Base-by-base conservation (phyloP, 2,113 vertebrate species). In the Calonectris borealis region DNA sequence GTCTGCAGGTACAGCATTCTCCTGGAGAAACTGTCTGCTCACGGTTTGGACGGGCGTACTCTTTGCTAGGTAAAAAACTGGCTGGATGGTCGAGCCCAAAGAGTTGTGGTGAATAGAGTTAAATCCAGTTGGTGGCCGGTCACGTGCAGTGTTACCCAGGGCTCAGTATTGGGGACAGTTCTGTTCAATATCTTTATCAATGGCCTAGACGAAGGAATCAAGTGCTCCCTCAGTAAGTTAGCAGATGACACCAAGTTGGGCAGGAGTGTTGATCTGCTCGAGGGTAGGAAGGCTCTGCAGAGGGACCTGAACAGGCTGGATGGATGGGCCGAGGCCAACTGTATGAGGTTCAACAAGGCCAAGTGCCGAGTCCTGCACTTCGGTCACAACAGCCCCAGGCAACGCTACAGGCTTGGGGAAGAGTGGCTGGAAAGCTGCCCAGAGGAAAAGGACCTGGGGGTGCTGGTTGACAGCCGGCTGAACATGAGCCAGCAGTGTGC, bases 21-120 rank as follows among this genome's bases (percentile, higher is more conserved):
- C 5, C 17, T 46, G 11, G 18, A 83, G 31, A 75, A 83, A 55
- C 6, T 13, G 31, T 1, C 62, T 66, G 22, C 10, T n/a, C 4
- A 9, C 2, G 1, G 1, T 4, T 69, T 44, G 13, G 11, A 36
- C 0, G 3, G 29, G 4, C 8, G 4, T 7, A 19, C 3, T 31
- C 1, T 24, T 77, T 0, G 0, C 8, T 49, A 7, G 7, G 15
- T 8, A 38, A 72, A 85, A 85, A 22, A 4, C 7, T 46, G 25
- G 2, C 11, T 77, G 10, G 8, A 9, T 26, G 10, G 7, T 20
- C 0, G 3, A 25, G 18, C 5, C 31, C 29, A 46, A 16, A 36
- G 3, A 20, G 9, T 16, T 11, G 4, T 34, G 16, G 4, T 58
- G 18, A 58, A 44, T 27, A 2, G 22, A 48, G 3, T 5, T 13